phyloP scores from a whole-genome alignment of 2,888 invertebrate genomes.

The Aphelenchoides bicaudatus region DNA sequence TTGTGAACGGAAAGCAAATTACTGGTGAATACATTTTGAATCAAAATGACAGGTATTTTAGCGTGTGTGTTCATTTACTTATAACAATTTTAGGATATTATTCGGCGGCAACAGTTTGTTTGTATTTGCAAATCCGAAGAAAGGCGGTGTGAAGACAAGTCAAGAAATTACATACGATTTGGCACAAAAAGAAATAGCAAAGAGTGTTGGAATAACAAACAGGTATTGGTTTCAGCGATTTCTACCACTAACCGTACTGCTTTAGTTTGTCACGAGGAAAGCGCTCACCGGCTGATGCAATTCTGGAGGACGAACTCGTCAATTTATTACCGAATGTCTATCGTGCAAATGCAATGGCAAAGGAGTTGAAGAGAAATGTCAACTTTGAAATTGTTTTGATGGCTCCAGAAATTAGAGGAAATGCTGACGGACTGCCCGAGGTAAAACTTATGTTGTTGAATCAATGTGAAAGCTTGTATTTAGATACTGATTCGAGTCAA shows the following conservation, averaged over 20 bases:
- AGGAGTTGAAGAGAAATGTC: conserved; percentile 65
- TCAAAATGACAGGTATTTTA: conserved; percentile 65
- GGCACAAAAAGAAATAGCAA: conserved; percentile 66
- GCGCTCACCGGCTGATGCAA: conserved; percentile 42
- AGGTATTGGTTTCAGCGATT: too few relatives aligned
- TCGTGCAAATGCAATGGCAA: conserved; percentile 66
- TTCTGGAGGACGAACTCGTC: conserved; percentile 66
- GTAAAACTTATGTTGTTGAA: conserved; percentile 13
- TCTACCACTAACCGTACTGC: not conserved
- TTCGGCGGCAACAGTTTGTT: conserved; percentile 67
- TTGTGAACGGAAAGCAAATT: conserved; percentile 65
- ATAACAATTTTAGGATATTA: conserved; percentile 61
- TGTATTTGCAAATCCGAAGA: conserved; percentile 65
- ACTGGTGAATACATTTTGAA: conserved; percentile 62
- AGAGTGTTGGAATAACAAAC: conserved; percentile 60
- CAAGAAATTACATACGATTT: conserved; percentile 64
- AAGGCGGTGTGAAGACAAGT: conserved; percentile 47
- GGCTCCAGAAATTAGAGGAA: conserved; percentile 65
- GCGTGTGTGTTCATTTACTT: not conserved
- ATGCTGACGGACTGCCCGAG: conserved; percentile 62
- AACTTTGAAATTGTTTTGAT: conserved; percentile 66
- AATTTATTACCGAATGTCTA: conserved; percentile 66
- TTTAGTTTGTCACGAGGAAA: not conserved
- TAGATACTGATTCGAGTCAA: conserved; percentile 64
- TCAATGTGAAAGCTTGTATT: conserved; percentile 1